Evolutionary conservation across 2,113 vertebrate species (phyloP), one percentile per base, ranked within the genome.

Genomic region (Pyrgilauda ruficollis): DNA sequence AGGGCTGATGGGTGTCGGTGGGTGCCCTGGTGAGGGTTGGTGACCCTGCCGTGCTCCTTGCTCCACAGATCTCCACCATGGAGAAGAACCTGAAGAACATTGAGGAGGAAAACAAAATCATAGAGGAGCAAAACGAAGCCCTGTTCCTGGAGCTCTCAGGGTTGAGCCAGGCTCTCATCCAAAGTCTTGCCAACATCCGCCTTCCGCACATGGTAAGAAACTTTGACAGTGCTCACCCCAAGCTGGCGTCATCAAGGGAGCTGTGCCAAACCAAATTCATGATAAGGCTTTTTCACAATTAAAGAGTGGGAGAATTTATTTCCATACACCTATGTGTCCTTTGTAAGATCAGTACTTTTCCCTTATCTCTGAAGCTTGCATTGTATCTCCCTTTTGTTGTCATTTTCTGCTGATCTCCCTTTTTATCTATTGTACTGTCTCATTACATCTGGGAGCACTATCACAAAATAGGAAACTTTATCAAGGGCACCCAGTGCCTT

Each of bases 81-180:
- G 99, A 99, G 97, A 99, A 99, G 95, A 99, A 99, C 97, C 98
- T 99, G 96, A 99, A 98, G 98, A 99, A 97, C 97, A 99, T 99
- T 2, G 99, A 99, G 91, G 98, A 99, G 37, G 99, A 99, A 95
- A 99, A 99, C 96, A 99, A 99, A 97, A 98, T 99, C 87, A 99
- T 99, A 7, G 99, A 99, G 96, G 99, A 99, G 97, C 99, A 99
- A 98, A 99, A 99, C 0, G 99, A 99, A 95, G 99, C 99, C 83
- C 98, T 99, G 93, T 99, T 99, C 96, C 98, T 99, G 98, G 99
- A 99, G 98, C 98, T 99, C 95, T 99, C 99, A 7, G 99, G 99
- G 77, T 98, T 99, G 75, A 99, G 99, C 97, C 99, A 99, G 92
- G 99, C 99, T 90, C 99, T 99, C 33, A 99, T 99, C 98, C 99